Conservation (phyloP, 1,140 invertebrate species). For the Drosophila hydei region DNA sequence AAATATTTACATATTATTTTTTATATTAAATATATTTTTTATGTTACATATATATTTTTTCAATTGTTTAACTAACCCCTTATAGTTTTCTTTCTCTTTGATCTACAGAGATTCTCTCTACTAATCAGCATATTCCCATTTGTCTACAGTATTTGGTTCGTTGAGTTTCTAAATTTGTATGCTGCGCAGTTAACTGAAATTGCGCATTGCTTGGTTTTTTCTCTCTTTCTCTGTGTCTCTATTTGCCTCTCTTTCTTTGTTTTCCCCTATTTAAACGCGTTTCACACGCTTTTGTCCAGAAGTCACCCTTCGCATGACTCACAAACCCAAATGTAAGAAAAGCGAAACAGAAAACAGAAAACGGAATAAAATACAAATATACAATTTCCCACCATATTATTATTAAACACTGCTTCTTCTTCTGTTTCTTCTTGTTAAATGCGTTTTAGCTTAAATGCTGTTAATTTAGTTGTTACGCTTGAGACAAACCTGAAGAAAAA, state of each 20-base stretch:
- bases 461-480: slow-evolving; percentile 67
- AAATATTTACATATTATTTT: too few species aligned
- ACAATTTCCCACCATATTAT: slow-evolving; percentile 39
- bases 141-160: slow-evolving; percentile 9
- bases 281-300: slow-evolving; percentile 46
- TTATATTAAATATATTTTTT: too few species aligned
- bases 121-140: slow-evolving; percentile 4
- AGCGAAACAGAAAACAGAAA: not conserved
- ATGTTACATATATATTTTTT: too few species aligned
- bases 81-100: not conserved
- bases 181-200: slow-evolving; percentile 29
- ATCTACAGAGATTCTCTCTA: not conserved
- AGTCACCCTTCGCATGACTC: slow-evolving; percentile 33
- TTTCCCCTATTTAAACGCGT: slow-evolving; percentile 5
- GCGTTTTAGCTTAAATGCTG: slow-evolving; percentile 55
- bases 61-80: not conserved
- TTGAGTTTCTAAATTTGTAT: slow-evolving; percentile 3
- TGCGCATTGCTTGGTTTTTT: slow-evolving; percentile 18
- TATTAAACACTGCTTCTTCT: slow-evolving; percentile 10
- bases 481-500: slow-evolving; percentile 26
- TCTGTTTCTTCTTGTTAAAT: slow-evolving; percentile 32
- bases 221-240: too few species aligned
- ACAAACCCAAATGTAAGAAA: slow-evolving; percentile 20
- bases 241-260: not conserved
- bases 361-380: slow-evolving; percentile 9